Evolutionary conservation across 1,140 invertebrate species (phyloP).

Genomic region (Heliconius hermathena): DNA sequence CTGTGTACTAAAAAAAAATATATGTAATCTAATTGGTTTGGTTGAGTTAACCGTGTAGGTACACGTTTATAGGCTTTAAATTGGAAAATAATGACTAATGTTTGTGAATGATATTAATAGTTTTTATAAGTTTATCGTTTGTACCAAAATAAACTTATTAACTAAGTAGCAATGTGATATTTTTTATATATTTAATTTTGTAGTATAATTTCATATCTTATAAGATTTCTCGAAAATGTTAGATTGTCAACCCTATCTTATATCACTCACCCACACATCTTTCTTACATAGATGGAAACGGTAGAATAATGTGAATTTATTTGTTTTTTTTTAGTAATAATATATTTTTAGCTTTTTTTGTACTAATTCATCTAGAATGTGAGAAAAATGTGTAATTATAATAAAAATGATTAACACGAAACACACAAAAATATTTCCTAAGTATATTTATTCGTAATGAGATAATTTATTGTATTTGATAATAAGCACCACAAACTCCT

Average conservation of each 20-base stretch:
- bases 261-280: constrained; percentile 1
- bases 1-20: no score
- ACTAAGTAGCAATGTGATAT: constrained; percentile 40
- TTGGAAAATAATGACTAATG: neutral
- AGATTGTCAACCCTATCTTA: neutral
- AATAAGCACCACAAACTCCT: neutral
- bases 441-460: neutral
- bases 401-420: neutral
- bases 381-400: neutral
- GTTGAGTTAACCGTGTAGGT: no score
- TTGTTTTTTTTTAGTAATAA: no score
- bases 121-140: constrained; percentile 29
- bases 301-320: neutral
- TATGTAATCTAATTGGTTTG: no score
- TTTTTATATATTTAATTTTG: neutral
- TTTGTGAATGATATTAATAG: neutral
- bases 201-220: neutral
- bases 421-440: neutral
- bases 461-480: constrained; percentile 3
- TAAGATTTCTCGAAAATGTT: neutral
- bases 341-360: neutral
- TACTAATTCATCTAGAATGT: neutral
- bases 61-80: no score
- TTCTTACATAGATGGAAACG: neutral
- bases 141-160: constrained; percentile 40